Evolutionary conservation across 2,888 invertebrate genomes (phyloP).

Genomic region (Heliconius sara): DNA sequence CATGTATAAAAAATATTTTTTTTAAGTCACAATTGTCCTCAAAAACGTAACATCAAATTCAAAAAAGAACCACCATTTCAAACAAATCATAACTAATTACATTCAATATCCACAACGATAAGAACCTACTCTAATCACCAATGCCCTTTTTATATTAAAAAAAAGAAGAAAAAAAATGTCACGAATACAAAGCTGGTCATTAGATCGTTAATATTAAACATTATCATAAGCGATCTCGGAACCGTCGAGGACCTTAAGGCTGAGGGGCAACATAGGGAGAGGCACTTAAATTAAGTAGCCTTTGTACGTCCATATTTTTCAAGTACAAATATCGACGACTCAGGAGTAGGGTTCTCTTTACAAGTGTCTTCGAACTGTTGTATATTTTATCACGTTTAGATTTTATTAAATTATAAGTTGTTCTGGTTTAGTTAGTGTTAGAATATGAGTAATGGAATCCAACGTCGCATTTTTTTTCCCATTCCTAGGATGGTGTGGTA

Average conservation of each 20-base stretch:
- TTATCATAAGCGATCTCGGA: constrained; percentile 42
- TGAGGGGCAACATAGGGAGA: constrained; percentile 37
- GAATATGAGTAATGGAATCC: no score
- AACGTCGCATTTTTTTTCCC: no score
- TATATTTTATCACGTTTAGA: constrained; percentile 4
- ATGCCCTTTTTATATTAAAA: not conserved
- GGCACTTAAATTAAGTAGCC: constrained; percentile 58
- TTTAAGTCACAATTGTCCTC: no score
- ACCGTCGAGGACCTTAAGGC: constrained; percentile 34
- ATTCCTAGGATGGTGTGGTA: no score
- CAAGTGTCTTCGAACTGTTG: constrained; percentile 5
- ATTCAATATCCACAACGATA: not conserved
- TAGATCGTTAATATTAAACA: constrained; percentile 30
- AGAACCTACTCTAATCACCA: not conserved
- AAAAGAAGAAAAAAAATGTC: constrained; percentile 25
- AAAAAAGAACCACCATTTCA: not conserved
- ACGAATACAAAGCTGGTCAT: constrained; percentile 14
- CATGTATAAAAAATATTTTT: no score
- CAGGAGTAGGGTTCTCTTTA: constrained; percentile 19
- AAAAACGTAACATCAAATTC: not conserved
- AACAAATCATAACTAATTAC: not conserved
- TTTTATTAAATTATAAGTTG: not conserved
- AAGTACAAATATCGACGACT: constrained; percentile 30
- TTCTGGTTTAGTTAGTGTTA: not conserved
- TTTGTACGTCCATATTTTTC: constrained; percentile 33